Evolutionary conservation across 2,888 invertebrate species (phyloP).

Genomic region (Epistrophe eligans): DNA sequence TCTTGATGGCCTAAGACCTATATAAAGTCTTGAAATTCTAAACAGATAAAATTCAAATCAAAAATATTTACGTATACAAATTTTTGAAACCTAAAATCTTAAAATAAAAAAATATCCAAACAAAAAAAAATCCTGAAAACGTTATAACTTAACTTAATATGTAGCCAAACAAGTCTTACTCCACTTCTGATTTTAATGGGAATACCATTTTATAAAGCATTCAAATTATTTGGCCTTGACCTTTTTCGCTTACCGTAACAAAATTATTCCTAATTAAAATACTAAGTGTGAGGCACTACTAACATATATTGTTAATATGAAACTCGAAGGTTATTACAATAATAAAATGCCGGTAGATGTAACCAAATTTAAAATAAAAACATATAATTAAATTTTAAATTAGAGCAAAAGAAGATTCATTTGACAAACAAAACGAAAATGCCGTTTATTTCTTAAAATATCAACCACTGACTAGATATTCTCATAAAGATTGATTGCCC

Average conservation of each 20-base stretch:
- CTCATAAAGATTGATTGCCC: slow-evolving; percentile 63
- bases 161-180: background rate
- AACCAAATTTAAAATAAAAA: background rate
- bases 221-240: background rate
- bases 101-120: background rate
- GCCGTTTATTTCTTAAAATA: background rate
- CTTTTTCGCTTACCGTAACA: background rate
- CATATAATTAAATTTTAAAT: background rate
- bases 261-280: background rate
- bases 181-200: background rate
- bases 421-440: background rate
- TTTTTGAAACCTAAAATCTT: background rate
- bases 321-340: background rate
- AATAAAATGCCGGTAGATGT: background rate
- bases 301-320: background rate
- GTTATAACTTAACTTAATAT: background rate
- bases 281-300: background rate
- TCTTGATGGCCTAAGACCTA: too few relatives aligned
- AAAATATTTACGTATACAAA: background rate
- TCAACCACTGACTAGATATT: slow-evolving; percentile 34
- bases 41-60: too few relatives aligned
- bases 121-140: background rate
- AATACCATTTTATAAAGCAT: background rate
- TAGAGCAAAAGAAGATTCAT: background rate
- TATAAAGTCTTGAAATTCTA: too few relatives aligned